Base-by-base conservation (phyloP, 2,113 vertebrate genomes). In the Pitta sordida region DNA sequence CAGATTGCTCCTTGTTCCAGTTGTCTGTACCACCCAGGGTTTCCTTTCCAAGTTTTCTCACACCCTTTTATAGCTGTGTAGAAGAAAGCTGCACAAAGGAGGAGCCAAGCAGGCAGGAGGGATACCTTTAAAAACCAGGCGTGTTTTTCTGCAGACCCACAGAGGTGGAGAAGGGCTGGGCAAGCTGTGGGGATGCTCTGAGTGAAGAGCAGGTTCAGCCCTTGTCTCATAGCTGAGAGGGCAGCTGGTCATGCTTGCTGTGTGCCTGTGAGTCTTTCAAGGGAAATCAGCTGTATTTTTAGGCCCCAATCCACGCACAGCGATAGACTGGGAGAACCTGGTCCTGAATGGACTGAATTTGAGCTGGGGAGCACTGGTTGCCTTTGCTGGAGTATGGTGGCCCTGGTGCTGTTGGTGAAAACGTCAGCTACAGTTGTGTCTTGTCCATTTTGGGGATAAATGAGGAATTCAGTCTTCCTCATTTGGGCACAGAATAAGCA, bases 41-140 rank as follows among this genome's bases (percentile, higher is more conserved):
- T 96, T 96, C 96, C 96, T 96, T 95, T 92, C 96, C 96, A 96
- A 96, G 93, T 94, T 87, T 89, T 83, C 91, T 95, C 89, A 89
- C 94, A 94, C 93, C 95, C 96, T 87, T 92, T 92, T 92, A 36
- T 82, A 91, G 78, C 90, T 77, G 67, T 0, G 41, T 78, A 79
- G 84, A 58, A 74, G 93, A 89, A 93, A 87, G 77, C 78, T 37
- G 14, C 48, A 56, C 56, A 34, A 10, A 58, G 23, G 3, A 49
- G 62, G 58, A 60, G 21, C 49, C 5, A 0, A 44, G 67, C 9
- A 29, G 65, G 65, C 77, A 49, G 62, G 44, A 88, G 79, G 68
- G 73, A 13, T 74, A 11, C 64, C 68, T 88, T n/a, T 74, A 48
- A 67, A 84, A 81, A 14, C 2, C 30, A 15, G 55, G 27, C 30